A percentile compares a stretch with the other conserved stretches of the same genome.
Conservation (phyloP, 2,113 vertebrate genomes). For the Cervus canadensis region DNA sequence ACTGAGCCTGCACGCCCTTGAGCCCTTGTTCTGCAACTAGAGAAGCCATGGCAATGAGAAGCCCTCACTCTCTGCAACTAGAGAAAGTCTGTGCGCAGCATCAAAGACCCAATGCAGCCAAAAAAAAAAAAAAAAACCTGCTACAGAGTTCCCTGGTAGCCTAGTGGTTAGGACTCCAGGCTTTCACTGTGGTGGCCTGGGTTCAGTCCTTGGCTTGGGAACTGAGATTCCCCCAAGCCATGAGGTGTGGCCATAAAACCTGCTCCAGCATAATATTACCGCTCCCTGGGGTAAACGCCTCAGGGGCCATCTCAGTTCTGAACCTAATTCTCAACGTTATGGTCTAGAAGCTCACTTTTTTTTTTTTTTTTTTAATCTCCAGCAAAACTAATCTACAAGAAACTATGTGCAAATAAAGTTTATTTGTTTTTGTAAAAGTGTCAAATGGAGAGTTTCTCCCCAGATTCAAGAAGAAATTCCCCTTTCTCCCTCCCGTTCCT, state of each 20-base stretch:
- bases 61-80: background rate
- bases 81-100: fast-evolving
- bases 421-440: background rate
- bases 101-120: background rate
- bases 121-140: background rate
- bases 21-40: background rate
- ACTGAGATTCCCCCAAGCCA: background rate
- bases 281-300: background rate
- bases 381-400: background rate
- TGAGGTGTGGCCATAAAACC: background rate
- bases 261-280: background rate
- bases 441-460: background rate
- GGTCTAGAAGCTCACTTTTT: background rate
- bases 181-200: background rate
- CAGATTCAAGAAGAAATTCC: background rate
- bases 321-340: background rate
- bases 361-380: background rate
- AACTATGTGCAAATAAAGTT: background rate
- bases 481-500: background rate
- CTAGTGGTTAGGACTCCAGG: background rate
- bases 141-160: background rate
- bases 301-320: background rate
- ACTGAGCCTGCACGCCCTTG: background rate
- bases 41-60: background rate
- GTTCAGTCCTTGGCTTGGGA: background rate